A percentile compares a stretch with the other conserved stretches of the same genome.
phyloP scores from a whole-genome alignment of 2,113 vertebrate genomes.

The Centropus bengalensis region DNA sequence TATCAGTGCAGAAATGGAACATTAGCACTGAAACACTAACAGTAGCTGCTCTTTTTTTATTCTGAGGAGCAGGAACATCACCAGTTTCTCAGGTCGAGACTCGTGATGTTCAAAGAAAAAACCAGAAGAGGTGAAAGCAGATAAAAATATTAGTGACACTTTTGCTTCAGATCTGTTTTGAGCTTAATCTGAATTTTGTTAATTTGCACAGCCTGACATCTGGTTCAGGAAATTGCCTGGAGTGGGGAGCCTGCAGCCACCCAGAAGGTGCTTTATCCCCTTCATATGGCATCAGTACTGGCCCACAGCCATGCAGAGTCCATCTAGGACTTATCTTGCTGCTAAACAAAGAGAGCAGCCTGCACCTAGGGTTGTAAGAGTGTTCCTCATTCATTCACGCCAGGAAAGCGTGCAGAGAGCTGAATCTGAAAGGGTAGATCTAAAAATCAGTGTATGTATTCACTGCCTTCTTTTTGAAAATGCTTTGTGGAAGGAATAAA shows the following conservation, averaged over 20 bases:
- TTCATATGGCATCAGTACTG: background rate
- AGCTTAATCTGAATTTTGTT: background rate
- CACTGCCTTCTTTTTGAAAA: background rate
- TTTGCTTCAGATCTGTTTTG: background rate
- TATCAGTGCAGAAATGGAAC: background rate
- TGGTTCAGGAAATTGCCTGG: background rate
- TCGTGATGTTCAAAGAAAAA: background rate
- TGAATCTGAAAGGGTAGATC: background rate
- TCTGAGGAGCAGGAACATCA: background rate
- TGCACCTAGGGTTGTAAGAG: accelerated
- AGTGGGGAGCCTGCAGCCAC: background rate
- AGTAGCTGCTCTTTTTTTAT: background rate
- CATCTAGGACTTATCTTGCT: background rate
- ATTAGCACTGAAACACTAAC: background rate
- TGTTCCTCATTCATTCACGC: background rate
- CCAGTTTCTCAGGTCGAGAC: background rate
- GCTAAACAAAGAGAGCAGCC: background rate
- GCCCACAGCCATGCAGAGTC: background rate
- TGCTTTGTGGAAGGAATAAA: background rate
- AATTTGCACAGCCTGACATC: background rate
- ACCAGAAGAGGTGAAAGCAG: background rate
- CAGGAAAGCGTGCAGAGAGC: accelerated
- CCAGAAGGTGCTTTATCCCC: background rate
- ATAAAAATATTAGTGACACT: background rate
- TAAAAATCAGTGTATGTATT: accelerated